A percentile compares a stretch with the other conserved stretches of the same genome.
Conservation (phyloP, 1,140 invertebrate genomes). For the Drosophila baimaii region DNA sequence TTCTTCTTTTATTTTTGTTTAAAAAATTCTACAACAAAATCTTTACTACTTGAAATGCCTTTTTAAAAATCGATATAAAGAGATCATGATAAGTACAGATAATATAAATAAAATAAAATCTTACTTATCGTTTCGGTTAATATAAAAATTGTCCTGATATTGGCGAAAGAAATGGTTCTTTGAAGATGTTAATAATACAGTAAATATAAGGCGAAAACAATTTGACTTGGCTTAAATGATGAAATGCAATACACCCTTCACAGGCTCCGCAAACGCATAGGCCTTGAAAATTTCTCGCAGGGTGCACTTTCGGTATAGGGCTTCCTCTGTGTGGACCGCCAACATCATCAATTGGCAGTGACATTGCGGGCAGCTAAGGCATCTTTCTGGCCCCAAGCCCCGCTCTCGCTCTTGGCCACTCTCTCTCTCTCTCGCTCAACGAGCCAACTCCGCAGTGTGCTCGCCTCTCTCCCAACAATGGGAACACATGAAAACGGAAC, state of each 20-base stretch:
- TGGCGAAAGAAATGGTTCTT: neutral
- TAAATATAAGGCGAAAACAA: neutral
- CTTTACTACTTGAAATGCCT: too few relatives aligned
- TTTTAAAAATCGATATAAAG: too few relatives aligned
- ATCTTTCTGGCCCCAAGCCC: slow-evolving; percentile 42
- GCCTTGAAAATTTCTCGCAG: slow-evolving; percentile 14
- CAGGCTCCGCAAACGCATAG: neutral
- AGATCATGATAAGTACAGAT: too few relatives aligned
- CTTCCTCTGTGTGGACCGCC: slow-evolving; percentile 55
- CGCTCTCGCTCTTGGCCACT: slow-evolving; percentile 8
- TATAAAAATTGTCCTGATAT: too few relatives aligned
- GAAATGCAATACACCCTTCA: neutral
- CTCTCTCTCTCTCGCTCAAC: slow-evolving; percentile 5
- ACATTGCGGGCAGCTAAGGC: slow-evolving; percentile 61
- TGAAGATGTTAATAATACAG: neutral
- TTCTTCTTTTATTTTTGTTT: too few relatives aligned
- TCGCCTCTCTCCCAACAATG: slow-evolving; percentile 1
- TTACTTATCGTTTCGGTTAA: neutral
- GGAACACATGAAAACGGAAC: slow-evolving; percentile 44
- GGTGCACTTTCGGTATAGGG: slow-evolving; percentile 53
- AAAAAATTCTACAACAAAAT: too few relatives aligned
- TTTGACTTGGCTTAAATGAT: neutral
- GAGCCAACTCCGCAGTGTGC: slow-evolving; percentile 2
- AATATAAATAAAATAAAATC: neutral
- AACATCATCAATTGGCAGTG: slow-evolving; percentile 70